Evolutionary conservation across 2,888 invertebrate genomes (phyloP).

Genomic region (Chirona hameri): DNA sequence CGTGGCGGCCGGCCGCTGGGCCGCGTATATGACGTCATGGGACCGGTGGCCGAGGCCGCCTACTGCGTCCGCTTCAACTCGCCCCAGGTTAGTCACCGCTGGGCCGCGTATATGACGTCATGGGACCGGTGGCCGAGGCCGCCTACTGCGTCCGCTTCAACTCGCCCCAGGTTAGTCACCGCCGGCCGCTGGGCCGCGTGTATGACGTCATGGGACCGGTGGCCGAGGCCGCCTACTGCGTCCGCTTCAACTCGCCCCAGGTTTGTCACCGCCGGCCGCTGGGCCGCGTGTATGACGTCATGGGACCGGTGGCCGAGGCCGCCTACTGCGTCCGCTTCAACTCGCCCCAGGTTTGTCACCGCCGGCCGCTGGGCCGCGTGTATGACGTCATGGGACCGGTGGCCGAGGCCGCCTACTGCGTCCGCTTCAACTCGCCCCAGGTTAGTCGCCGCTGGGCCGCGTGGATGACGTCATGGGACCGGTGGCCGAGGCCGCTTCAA

Average conservation of each 20-base stretch:
- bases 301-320: slow-evolving; percentile 80
- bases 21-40: slow-evolving; percentile 86
- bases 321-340: slow-evolving; percentile 90
- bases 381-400: slow-evolving; percentile 92
- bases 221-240: slow-evolving; percentile 76
- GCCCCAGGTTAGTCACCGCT: slow-evolving; percentile 55
- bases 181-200: slow-evolving; percentile 70
- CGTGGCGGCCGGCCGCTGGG: slow-evolving; percentile 71
- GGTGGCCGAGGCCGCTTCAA: slow-evolving; percentile 83
- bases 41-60: slow-evolving; percentile 75
- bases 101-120: slow-evolving; percentile 83
- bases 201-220: slow-evolving; percentile 92
- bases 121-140: slow-evolving; percentile 80
- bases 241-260: slow-evolving; percentile 78
- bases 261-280: slow-evolving; percentile 56
- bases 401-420: slow-evolving; percentile 76
- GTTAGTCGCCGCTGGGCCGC: slow-evolving; percentile 56
- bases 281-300: slow-evolving; percentile 83
- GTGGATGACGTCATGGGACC: slow-evolving; percentile 91
- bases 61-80: slow-evolving; percentile 90
- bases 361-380: slow-evolving; percentile 69
- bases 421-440: slow-evolving; percentile 78
- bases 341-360: slow-evolving; percentile 54
- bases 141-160: too few relatives aligned
- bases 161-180: slow-evolving; percentile 54